Conservation (phyloP, 2,888 invertebrate genomes). For the Drosophila sordidula region DNA sequence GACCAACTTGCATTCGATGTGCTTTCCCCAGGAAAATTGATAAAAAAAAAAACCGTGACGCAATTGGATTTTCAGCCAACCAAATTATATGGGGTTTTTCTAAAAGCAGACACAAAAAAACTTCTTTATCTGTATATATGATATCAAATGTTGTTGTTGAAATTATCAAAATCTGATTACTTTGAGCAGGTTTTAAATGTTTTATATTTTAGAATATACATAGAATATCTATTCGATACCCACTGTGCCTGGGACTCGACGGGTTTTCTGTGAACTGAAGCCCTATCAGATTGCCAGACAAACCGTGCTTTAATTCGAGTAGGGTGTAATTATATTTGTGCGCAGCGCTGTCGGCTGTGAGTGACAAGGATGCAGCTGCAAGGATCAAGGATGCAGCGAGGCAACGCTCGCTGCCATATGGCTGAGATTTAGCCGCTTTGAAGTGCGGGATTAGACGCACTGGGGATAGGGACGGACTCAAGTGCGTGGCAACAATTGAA, state of each 20-base stretch:
- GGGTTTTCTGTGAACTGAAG: slow-evolving; percentile 18
- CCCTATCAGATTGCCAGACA: slow-evolving; percentile 49
- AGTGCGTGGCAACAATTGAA: slow-evolving; percentile 66
- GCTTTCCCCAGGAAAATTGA: no score
- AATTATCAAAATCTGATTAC: no score
- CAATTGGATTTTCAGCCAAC: not conserved
- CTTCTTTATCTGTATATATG: not conserved
- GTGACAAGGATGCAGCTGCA: slow-evolving; percentile 11
- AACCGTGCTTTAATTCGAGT: slow-evolving; percentile 5
- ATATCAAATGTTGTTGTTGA: no score
- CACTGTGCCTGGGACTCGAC: not conserved
- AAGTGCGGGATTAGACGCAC: slow-evolving; percentile 14
- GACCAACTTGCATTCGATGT: no score
- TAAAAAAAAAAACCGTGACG: not conserved
- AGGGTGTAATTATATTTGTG: slow-evolving; percentile 56
- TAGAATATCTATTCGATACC: no score
- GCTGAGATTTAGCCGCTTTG: slow-evolving; percentile 4
- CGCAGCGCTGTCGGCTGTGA: slow-evolving; percentile 34
- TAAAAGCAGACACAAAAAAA: no score
- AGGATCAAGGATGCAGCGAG: slow-evolving; percentile 16
- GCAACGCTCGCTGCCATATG: slow-evolving; percentile 12
- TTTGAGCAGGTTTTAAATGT: no score
- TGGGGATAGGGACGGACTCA: slow-evolving; percentile 10
- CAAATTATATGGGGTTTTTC: not conserved
- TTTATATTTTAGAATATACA: no score